Base-by-base conservation (phyloP, 2,888 invertebrate species). In the Drosophila diplacantha region DNA sequence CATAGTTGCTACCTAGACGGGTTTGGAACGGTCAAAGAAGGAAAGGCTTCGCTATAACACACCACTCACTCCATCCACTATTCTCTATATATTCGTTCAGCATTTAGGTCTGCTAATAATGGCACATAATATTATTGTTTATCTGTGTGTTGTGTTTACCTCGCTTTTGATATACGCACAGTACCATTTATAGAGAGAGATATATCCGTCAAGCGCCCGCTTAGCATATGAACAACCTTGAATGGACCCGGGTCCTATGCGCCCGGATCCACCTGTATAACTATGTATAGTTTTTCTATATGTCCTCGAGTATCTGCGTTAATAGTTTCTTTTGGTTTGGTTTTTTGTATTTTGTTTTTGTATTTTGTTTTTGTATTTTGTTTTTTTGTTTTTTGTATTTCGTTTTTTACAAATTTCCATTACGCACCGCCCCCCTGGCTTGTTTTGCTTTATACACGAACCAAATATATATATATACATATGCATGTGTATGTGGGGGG, bases 61-160 rank as follows among this genome's bases (percentile, higher is more conserved):
- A 46, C 39, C 11, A 32, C 6, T 32, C 20, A 39, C 2, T 39
- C 8, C 39, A 38, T 32, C 12, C 12, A 38, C 64, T 39, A 26
- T 34, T 39, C 34, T 24, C 54, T 53, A 18, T 11, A 32, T 37
- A 43, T 51, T 63, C 37, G n/a, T 47, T 56, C 46, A 20, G 50
- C 63, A 66, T 68, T 43, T 43, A 51, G 64, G 44, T 84, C 73
- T 75, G 77, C 84, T 86, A 82, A 84, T 87, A 88, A 88, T 86
- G 88, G 88, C 88, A 88, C 88, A 88, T 86, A 83, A 80, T 86
- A 85, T 87, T 87, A 87, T 88, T 88, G 87, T 86, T 85, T 86
- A 60, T 50, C 29, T 50, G 20, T 58, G 35, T 54, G 41, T 34
- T 38, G 38, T 20, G 4, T 24, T 41, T 47, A 20, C 16, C 38